Conservation (phyloP, 2,888 invertebrate species). For the Microctonus aethiopoides region DNA sequence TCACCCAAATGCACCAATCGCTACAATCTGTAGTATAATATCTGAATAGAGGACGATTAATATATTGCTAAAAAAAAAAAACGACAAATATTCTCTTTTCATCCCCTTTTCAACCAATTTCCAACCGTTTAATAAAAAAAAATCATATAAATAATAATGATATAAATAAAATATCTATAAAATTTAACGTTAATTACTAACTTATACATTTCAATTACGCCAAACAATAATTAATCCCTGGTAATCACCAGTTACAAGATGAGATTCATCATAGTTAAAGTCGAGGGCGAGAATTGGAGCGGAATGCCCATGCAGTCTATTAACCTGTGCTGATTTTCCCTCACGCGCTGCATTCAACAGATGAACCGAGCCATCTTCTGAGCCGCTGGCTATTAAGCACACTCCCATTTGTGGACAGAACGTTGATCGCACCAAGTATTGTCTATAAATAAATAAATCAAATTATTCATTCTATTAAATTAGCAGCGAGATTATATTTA, state of each 20-base stretch:
- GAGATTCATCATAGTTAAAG: constrained; percentile 89
- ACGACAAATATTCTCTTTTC: not conserved
- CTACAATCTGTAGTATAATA: constrained; percentile 45
- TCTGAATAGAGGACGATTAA: constrained; percentile 61
- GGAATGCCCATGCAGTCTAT: constrained; percentile 80
- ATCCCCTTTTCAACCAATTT: not conserved
- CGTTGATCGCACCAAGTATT: constrained; percentile 74
- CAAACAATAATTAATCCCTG: constrained; percentile 84
- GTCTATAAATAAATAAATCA: constrained; percentile 45
- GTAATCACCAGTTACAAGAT: constrained; percentile 85
- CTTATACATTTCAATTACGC: constrained; percentile 60
- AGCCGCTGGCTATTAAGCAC: constrained; percentile 63
- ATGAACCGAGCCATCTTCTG: constrained; percentile 63
- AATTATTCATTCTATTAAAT: not conserved
- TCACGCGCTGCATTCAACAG: constrained; percentile 65
- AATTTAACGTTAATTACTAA: not conserved
- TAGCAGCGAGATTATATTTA: constrained; percentile 1
- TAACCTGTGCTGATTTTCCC: constrained; percentile 69
- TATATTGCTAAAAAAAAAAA: constrained; percentile 59
- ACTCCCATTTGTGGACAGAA: constrained; percentile 78
- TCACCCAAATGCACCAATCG: constrained; percentile 39
- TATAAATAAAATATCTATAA: not conserved
- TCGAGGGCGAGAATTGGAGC: constrained; percentile 85
- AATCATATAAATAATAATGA: not conserved
- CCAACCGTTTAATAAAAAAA: not conserved